Evolutionary conservation across 1,140 invertebrate species (phyloP).

Genomic region (Drosophila tani): DNA sequence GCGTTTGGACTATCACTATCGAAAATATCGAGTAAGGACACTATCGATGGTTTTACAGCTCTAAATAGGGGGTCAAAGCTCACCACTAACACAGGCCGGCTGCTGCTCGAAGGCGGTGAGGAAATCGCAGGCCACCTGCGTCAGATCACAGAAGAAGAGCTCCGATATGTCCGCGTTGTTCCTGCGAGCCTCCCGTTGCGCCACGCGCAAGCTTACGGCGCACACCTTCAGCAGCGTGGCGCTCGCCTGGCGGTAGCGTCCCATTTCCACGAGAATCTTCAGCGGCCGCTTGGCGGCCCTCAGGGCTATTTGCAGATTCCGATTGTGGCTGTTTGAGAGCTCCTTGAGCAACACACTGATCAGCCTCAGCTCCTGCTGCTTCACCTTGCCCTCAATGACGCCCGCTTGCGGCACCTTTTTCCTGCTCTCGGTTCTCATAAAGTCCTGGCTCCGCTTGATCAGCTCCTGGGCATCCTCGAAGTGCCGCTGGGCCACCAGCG

Average conservation of each 20-base stretch:
- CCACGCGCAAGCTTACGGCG: conserved; percentile 70
- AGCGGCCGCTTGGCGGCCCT: conserved; percentile 94
- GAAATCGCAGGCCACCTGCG: conserved; percentile 83
- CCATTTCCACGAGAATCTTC: conserved; percentile 90
- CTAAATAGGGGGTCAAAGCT: conserved; percentile 15
- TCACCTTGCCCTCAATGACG: conserved; percentile 87
- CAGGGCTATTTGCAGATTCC: conserved; percentile 96
- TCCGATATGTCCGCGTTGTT: conserved; percentile 83
- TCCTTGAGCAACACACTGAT: conserved; percentile 95
- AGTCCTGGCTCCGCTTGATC: conserved; percentile 91
- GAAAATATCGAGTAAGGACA: too few relatives aligned
- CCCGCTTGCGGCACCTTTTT: conserved; percentile 50
- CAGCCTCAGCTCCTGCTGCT: conserved; percentile 91
- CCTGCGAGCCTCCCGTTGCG: conserved; percentile 79
- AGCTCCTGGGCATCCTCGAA: conserved; percentile 97
- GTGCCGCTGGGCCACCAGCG: conserved; percentile 98
- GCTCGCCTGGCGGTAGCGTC: conserved; percentile 68
- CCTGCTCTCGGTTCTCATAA: conserved; percentile 79
- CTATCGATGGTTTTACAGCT: too few relatives aligned
- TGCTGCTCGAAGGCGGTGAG: conserved; percentile 78
- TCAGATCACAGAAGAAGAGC: conserved; percentile 82
- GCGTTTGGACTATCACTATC: too few relatives aligned
- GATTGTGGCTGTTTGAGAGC: conserved; percentile 93
- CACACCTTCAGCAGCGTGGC: conserved; percentile 77
- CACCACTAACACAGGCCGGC: conserved; percentile 80